Conservation (phyloP, 2,113 vertebrate species). For the Neoarius graeffei region DNA sequence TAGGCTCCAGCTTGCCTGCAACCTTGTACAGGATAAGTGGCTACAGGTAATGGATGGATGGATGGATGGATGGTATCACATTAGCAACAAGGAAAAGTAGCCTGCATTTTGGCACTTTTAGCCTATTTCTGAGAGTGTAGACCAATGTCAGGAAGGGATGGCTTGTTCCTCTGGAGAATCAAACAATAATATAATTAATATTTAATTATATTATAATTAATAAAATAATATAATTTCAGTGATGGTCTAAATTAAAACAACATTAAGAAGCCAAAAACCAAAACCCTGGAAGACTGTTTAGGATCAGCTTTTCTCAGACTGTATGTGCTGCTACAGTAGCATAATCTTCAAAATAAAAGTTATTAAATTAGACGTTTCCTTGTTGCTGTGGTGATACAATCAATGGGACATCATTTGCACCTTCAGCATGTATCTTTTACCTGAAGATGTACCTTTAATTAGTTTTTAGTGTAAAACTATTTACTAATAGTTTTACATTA, state of each 20-base stretch:
- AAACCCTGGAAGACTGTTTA: not conserved
- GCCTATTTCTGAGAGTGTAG: not conserved
- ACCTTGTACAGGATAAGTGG: no score
- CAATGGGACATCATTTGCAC: not conserved
- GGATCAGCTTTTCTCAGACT: not conserved
- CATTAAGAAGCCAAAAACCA: not conserved
- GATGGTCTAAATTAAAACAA: not conserved
- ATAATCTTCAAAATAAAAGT: not conserved
- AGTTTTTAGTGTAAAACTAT: not conserved
- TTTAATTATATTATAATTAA: no score
- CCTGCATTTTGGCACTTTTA: not conserved
- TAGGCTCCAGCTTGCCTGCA: no score
- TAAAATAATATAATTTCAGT: no score
- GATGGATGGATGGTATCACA: no score
- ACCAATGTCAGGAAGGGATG: not conserved
- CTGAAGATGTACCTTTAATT: not conserved
- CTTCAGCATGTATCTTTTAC: not conserved
- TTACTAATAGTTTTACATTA: no score
- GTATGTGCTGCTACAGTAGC: not conserved
- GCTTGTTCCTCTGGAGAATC: not conserved
- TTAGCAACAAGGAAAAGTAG: not conserved
- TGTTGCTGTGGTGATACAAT: not conserved
- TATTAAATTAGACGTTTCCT: not conserved
- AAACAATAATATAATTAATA: not conserved
- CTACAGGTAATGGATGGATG: no score